A percentile compares a stretch with the other conserved stretches of the same genome.
These are phyloP conservation scores for Eubasilissa regina DNA, from an alignment of 1,140 invertebrate genomes.

Conservation along the genomic window DNA sequence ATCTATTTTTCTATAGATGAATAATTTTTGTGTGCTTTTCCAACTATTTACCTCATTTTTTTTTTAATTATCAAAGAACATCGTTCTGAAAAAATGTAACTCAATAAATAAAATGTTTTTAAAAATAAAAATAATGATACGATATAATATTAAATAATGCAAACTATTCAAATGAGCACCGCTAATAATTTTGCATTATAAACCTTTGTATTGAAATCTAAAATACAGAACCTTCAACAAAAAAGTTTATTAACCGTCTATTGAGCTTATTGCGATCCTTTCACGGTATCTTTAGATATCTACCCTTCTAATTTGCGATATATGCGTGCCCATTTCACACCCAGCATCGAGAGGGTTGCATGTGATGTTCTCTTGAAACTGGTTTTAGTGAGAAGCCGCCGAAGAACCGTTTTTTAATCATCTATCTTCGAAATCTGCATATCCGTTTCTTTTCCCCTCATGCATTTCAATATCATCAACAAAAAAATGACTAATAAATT, in stretches of 20 bases:
- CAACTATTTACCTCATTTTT: too few species aligned
- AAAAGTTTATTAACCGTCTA: not conserved
- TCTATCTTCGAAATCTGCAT: slow-evolving; percentile 14
- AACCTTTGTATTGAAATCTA: slow-evolving; percentile 1
- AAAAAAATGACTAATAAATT: too few species aligned
- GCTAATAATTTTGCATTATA: too few species aligned
- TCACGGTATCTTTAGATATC: not conserved
- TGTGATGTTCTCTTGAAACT: slow-evolving; percentile 1
- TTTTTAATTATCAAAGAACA: too few species aligned
- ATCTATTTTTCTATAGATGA: too few species aligned
- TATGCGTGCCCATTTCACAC: not conserved
- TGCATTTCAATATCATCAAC: too few species aligned
- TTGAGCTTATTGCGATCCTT: slow-evolving; percentile 3
- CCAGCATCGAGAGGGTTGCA: slow-evolving; percentile 2
- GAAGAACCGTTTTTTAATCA: not conserved
- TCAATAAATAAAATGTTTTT: too few species aligned
- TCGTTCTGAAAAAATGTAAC: too few species aligned
- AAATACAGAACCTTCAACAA: not conserved
- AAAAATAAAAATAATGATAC: too few species aligned
- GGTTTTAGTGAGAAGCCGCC: slow-evolving; percentile 12
- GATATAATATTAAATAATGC: too few species aligned
- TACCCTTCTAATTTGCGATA: not conserved
- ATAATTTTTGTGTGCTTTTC: too few species aligned
- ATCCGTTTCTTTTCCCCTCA: not conserved
- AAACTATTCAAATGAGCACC: too few species aligned